These are phyloP conservation scores for Anadara kagoshimensis DNA, from an alignment of 1,140 invertebrate genomes.

Conservation along the genomic window DNA sequence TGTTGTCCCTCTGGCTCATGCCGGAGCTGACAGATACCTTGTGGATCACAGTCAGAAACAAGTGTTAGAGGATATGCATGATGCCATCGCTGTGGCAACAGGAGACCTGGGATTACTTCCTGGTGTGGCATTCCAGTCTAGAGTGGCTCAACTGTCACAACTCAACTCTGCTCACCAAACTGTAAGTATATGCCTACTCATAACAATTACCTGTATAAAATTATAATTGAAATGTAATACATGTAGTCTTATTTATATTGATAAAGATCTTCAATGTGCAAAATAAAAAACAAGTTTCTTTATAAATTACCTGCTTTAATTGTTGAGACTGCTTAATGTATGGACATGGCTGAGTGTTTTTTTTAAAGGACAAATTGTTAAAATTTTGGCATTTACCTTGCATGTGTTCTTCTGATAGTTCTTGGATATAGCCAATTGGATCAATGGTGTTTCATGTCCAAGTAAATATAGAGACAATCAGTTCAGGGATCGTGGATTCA, in stretches of 20 bases:
- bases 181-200: slow-evolving; percentile 48
- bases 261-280: background rate
- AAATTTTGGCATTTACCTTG: too few relatives aligned
- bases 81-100: slow-evolving; percentile 71
- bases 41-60: slow-evolving; percentile 49
- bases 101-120: slow-evolving; percentile 67
- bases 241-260: background rate
- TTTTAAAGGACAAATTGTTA: too few relatives aligned
- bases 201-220: background rate
- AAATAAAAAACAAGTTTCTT: too few relatives aligned
- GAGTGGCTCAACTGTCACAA: slow-evolving; percentile 69
- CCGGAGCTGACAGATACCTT: slow-evolving; percentile 44
- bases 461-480: too few relatives aligned
- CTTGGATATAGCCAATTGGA: too few relatives aligned
- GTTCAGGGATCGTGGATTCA: too few relatives aligned
- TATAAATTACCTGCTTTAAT: too few relatives aligned
- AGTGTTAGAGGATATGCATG: slow-evolving; percentile 64
- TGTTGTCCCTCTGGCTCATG: slow-evolving; percentile 54
- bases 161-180: slow-evolving; percentile 68
- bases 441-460: too few relatives aligned
- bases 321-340: too few relatives aligned
- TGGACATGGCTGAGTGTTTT: too few relatives aligned
- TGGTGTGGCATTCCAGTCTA: slow-evolving; percentile 67
- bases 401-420: too few relatives aligned
- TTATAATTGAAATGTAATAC: too few relatives aligned